Conservation (phyloP, 1,140 invertebrate species). For the Panagrolaimus sp. region DNA sequence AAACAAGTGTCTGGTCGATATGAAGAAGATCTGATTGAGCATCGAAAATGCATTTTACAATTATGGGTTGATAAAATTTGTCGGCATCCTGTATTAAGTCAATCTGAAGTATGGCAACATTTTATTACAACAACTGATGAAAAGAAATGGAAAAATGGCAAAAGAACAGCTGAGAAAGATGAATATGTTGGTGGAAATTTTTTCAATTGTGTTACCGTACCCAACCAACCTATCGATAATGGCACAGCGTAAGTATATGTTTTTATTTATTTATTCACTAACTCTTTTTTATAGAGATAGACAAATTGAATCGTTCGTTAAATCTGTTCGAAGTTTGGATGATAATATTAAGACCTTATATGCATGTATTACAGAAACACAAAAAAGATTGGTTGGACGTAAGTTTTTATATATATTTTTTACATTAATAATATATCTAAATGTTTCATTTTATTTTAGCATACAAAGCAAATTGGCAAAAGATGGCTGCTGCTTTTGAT, state of each 20-base stretch:
- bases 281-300: constrained; percentile 43
- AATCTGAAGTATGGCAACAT: constrained; percentile 85
- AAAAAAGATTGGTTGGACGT: constrained; percentile 53
- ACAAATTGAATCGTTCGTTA: constrained; percentile 48
- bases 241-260: constrained; percentile 15
- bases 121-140: constrained; percentile 94
- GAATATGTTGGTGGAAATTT: constrained; percentile 81
- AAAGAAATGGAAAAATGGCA: constrained; percentile 92
- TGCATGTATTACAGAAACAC: constrained; percentile 50
- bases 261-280: no score
- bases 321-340: constrained; percentile 41
- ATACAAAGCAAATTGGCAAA: constrained; percentile 80
- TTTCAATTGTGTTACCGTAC: constrained; percentile 78
- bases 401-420: no score
- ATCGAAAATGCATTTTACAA: constrained; percentile 81
- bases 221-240: constrained; percentile 61
- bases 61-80: constrained; percentile 93
- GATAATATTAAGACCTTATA: constrained; percentile 47
- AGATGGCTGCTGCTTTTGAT: constrained; percentile 77
- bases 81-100: constrained; percentile 83
- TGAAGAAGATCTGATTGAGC: constrained; percentile 91
- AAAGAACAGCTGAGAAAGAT: constrained; percentile 87
- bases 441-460: no score
- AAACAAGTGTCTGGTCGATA: constrained; percentile 93
- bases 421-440: no score